Evolutionary conservation across 2,888 invertebrate genomes (phyloP), one percentile per base, ranked within the genome.

Genomic region (Malthinus flaveolus): DNA sequence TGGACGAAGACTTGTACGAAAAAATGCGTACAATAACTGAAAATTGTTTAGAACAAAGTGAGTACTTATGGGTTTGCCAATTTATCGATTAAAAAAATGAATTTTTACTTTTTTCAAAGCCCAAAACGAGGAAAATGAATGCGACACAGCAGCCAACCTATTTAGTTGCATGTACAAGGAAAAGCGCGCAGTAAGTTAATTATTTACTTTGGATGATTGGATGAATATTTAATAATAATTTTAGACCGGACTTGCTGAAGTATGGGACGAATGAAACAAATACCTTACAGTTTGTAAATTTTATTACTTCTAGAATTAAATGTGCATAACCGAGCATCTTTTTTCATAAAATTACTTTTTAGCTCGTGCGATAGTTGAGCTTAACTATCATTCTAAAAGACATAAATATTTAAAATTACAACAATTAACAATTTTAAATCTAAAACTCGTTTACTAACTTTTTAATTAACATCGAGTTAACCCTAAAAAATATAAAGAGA

Each of bases 21-120:
- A 63, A 60, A 34, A 60, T 60, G 45, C 56, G 54, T 45, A 57
- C 59, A 54, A 53, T 63, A 9, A 42, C 56, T 4, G 63, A 65
- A 12, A 56, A 36, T 4, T 63, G 63, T 39, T 42, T 54, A n/a
- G 63, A 37, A 9, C 51, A 63, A 55, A 62, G 65, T 65, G 58
- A 53, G 10, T 7, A 31, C 0, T 7, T 39, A 47, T 42, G 12
- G 8, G 12, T 12, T 15, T 37, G n/a, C 12, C 10, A 36, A 49
- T 48, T 55, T 47, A 49, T 37, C n/a, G n/a, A 45, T 46, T 39
- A 51, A 32, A 12, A 48, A 31, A n/a, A 4, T 23, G 1, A 31
- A 23, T 37, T 39, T 47, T 8, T 31, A 31, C 6, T 39, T 49
- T 32, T 12, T 11, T 53, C 50, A 3, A 31, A 62, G 62, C 59